These are phyloP conservation scores for Megaceryle torquata DNA, from an alignment of 2,113 vertebrate species.

Conservation along the genomic window DNA sequence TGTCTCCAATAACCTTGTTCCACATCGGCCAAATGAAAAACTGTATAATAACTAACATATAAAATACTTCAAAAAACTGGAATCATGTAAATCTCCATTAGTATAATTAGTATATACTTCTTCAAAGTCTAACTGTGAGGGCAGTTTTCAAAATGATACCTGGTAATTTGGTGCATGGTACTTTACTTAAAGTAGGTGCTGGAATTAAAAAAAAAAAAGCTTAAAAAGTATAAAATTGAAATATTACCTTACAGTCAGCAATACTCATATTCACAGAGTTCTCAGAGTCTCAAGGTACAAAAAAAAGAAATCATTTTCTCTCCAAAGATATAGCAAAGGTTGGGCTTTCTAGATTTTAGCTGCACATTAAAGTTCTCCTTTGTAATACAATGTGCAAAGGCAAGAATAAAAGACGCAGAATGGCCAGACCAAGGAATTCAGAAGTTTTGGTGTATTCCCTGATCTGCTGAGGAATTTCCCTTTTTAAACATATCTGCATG, in stretches of 20 bases:
- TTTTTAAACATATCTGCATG: background rate
- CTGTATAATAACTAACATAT: background rate
- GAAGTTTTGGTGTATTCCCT: background rate
- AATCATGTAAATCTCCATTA: background rate
- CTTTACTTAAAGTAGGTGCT: background rate
- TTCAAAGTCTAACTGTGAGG: background rate
- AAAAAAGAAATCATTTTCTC: background rate
- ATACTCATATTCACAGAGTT: background rate
- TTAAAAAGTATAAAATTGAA: background rate
- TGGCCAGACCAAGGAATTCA: background rate
- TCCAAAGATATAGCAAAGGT: background rate
- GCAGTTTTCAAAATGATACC: background rate
- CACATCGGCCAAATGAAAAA: background rate
- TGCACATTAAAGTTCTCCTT: background rate
- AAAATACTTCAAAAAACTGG: background rate
- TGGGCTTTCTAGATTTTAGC: background rate
- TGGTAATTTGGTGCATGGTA: background rate
- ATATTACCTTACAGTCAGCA: background rate
- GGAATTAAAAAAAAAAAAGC: background rate
- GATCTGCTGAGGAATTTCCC: background rate
- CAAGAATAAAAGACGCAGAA: background rate
- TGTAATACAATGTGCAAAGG: background rate
- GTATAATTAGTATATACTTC: background rate
- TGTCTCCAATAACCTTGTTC: background rate
- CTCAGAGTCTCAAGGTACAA: background rate